Evolutionary conservation across 1,140 invertebrate species (phyloP).

Genomic region (Meloidogyne hapla): DNA sequence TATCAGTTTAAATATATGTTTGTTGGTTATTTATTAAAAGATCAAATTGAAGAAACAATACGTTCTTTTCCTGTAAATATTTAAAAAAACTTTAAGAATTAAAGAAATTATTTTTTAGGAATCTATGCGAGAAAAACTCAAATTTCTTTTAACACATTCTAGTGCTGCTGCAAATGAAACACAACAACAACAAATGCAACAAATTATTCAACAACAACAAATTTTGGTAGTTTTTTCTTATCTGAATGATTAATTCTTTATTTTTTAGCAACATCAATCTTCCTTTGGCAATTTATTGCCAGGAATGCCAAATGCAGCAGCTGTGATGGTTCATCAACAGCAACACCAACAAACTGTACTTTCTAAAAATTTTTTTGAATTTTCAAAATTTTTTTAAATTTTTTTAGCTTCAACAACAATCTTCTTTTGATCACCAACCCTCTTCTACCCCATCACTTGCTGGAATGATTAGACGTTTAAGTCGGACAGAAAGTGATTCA

Average conservation of each 20-base stretch:
- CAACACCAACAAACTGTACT: neutral
- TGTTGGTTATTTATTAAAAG: slow-evolving; percentile 40
- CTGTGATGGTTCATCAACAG: neutral
- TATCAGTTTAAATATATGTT: slow-evolving; percentile 55
- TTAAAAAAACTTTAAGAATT: neutral
- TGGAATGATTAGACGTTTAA: slow-evolving; percentile 18
- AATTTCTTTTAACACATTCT: slow-evolving; percentile 36
- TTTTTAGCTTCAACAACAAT: slow-evolving; percentile 7
- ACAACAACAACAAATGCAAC: slow-evolving; percentile 30
- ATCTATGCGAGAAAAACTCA: slow-evolving; percentile 40
- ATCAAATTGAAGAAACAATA: slow-evolving; percentile 29
- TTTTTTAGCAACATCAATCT: slow-evolving; percentile 20
- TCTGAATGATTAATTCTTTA: neutral
- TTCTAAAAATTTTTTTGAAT: no score
- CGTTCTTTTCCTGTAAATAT: slow-evolving; percentile 26
- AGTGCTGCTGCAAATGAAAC: slow-evolving; percentile 29
- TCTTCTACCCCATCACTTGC: neutral
- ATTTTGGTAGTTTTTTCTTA: neutral
- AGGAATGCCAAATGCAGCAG: neutral
- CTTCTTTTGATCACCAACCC: neutral
- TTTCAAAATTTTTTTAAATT: neutral
- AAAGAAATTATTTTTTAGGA: slow-evolving; percentile 13
- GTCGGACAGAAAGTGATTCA: neutral
- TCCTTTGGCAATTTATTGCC: slow-evolving; percentile 9
- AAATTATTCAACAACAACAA: slow-evolving; percentile 33